Evolutionary conservation across 1,140 invertebrate species (phyloP).

Genomic region (Drosophila jambulina): DNA sequence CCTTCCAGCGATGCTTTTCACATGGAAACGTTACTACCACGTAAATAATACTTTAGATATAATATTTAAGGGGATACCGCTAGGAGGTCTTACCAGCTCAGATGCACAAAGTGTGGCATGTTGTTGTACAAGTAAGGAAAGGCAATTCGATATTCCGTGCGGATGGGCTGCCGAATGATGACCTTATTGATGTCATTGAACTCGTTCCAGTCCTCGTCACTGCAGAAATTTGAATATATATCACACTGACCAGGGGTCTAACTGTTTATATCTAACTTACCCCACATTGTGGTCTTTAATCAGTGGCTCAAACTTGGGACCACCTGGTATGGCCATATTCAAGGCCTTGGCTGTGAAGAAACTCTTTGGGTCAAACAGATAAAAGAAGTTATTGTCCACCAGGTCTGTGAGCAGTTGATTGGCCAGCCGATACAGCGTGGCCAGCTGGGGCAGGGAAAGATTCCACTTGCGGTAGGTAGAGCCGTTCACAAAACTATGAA

Average conservation of each 20-base stretch:
- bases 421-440: constrained; percentile 97
- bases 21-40: constrained; percentile 57
- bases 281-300: constrained; percentile 98
- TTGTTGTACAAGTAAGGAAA: constrained; percentile 99
- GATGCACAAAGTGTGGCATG: constrained; percentile 97
- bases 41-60: constrained; percentile 30
- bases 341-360: constrained; percentile 99
- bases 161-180: constrained; percentile 98
- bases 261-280: constrained; percentile 85
- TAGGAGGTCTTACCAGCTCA: constrained; percentile 92
- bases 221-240: constrained; percentile 80
- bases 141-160: constrained; percentile 99
- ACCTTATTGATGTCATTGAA: constrained; percentile 99
- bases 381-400: constrained; percentile 99
- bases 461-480: constrained; percentile 99
- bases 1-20: constrained; percentile 20
- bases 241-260: background rate
- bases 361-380: constrained; percentile 99
- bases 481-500: constrained; percentile 95
- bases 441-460: constrained; percentile 97
- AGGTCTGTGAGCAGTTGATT: constrained; percentile 99
- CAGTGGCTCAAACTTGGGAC: constrained; percentile 99
- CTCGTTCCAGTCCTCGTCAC: constrained; percentile 99
- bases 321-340: constrained; percentile 99
- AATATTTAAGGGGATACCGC: background rate